phyloP scores from a whole-genome alignment of 2,888 invertebrate genomes.

The Micoletzkya japonica region DNA sequence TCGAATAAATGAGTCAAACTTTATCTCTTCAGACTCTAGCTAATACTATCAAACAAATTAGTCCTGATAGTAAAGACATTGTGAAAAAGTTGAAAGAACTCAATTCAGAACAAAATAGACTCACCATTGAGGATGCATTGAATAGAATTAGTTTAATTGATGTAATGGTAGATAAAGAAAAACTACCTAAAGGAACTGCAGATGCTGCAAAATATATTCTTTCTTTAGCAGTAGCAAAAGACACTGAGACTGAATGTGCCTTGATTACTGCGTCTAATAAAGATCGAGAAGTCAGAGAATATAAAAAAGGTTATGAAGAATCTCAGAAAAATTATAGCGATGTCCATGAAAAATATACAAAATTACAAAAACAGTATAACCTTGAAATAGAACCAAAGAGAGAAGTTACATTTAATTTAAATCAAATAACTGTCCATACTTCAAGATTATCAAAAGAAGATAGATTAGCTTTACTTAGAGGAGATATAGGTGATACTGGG shows the following conservation, averaged over 20 bases:
- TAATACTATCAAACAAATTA: not conserved
- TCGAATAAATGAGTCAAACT: not conserved
- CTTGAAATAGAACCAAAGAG: not conserved
- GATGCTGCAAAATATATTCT: constrained; percentile 1
- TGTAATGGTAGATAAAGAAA: constrained; percentile 5
- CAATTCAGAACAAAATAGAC: not conserved
- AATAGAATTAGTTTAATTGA: not conserved
- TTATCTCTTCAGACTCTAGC: not conserved
- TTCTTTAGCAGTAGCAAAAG: not conserved
- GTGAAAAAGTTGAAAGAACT: not conserved
- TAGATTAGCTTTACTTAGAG: constrained; percentile 9
- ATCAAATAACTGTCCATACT: constrained; percentile 5
- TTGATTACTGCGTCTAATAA: not conserved
- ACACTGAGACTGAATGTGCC: not conserved
- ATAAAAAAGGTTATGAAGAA: not conserved
- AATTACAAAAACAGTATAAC: not conserved
- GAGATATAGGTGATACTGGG: constrained; percentile 12
- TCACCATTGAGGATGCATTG: not conserved
- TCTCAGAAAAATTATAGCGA: not conserved
- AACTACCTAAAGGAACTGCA: not conserved
- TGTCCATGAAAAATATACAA: not conserved
- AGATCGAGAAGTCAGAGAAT: not conserved
- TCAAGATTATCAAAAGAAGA: constrained; percentile 17
- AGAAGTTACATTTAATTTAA: not conserved
- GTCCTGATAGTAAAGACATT: constrained; percentile 1